Conservation (phyloP, 2,888 invertebrate species). For the Altica lythri region DNA sequence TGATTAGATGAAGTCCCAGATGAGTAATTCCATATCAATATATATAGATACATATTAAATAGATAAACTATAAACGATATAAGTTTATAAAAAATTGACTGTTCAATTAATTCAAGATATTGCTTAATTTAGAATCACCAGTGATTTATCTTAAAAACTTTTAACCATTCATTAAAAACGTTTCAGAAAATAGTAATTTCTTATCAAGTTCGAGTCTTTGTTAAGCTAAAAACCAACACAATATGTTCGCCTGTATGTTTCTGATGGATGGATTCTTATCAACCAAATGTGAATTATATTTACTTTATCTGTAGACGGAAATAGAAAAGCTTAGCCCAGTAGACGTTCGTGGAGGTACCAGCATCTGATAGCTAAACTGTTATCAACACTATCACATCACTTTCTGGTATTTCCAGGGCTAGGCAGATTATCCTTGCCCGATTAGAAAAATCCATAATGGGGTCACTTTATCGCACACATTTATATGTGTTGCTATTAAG, state of each 20-base stretch:
- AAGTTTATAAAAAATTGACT: no score
- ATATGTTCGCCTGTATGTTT: slow-evolving; percentile 28
- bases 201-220: slow-evolving; percentile 5
- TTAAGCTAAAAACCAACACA: slow-evolving; percentile 16
- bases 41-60: no score
- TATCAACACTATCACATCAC: slow-evolving; percentile 39
- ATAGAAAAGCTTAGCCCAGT: slow-evolving; percentile 40
- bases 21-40: no score
- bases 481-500: no score
- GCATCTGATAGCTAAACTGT: slow-evolving; percentile 45
- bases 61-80: no score
- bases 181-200: slow-evolving; percentile 2
- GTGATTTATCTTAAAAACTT: no score
- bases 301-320: slow-evolving; percentile 35
- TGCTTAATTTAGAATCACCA: no score
- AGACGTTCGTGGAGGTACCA: slow-evolving; percentile 44
- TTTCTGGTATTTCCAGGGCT: slow-evolving; percentile 37
- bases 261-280: slow-evolving; percentile 33
- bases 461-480: slow-evolving; percentile 16
- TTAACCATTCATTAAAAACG: no score
- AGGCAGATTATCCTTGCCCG: slow-evolving; percentile 38
- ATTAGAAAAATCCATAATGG: slow-evolving; percentile 23
- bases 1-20: no score
- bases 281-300: slow-evolving; percentile 29
- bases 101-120: no score